A percentile compares a stretch with the other conserved stretches of the same genome.
Evolutionary conservation across 2,797 vertebrate genomes (phyloP).

Genomic region (Telmatherina bonti): DNA sequence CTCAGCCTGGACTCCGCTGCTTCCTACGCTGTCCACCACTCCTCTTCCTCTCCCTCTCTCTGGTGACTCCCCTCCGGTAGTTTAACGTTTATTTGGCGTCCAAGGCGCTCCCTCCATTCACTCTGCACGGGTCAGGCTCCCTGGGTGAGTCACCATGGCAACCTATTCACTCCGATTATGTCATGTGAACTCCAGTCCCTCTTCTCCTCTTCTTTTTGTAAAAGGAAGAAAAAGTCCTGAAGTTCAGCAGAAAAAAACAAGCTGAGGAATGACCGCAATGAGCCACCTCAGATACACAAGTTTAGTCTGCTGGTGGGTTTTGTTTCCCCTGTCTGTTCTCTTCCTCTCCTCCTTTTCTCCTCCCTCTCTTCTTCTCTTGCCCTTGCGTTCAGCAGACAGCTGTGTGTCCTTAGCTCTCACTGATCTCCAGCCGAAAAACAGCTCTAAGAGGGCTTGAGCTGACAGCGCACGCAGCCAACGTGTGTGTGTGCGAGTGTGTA

Average conservation of each 20-base stretch:
- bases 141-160: slow-evolving; percentile 91
- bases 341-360: slow-evolving; percentile 35
- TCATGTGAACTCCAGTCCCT: slow-evolving; percentile 75
- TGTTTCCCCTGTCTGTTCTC: slow-evolving; percentile 25
- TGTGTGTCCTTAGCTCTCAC: slow-evolving; percentile 63
- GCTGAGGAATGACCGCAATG: slow-evolving; percentile 45
- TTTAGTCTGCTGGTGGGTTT: slow-evolving; percentile 47
- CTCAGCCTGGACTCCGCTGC: slow-evolving; percentile 75
- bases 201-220: slow-evolving; percentile 28
- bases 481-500: slow-evolving; percentile 39
- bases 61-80: slow-evolving; percentile 74
- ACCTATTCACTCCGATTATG: slow-evolving; percentile 85
- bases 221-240: slow-evolving; percentile 61
- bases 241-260: slow-evolving; percentile 27
- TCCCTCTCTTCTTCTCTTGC: slow-evolving; percentile 47
- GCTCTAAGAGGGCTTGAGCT: slow-evolving; percentile 74
- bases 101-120: slow-evolving; percentile 80
- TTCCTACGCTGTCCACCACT: slow-evolving; percentile 53
- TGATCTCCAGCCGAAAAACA: slow-evolving; percentile 76
- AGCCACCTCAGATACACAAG: slow-evolving; percentile 39
- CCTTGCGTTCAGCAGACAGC: slow-evolving; percentile 57
- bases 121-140: slow-evolving; percentile 82
- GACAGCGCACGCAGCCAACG: slow-evolving; percentile 46
- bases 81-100: slow-evolving; percentile 75
- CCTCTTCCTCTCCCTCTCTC: slow-evolving; percentile 66